A percentile compares a stretch with the other conserved stretches of the same genome.
These are phyloP conservation scores for Psittacula echo DNA, from an alignment of 2,797 vertebrate species.

Conservation along the genomic window DNA sequence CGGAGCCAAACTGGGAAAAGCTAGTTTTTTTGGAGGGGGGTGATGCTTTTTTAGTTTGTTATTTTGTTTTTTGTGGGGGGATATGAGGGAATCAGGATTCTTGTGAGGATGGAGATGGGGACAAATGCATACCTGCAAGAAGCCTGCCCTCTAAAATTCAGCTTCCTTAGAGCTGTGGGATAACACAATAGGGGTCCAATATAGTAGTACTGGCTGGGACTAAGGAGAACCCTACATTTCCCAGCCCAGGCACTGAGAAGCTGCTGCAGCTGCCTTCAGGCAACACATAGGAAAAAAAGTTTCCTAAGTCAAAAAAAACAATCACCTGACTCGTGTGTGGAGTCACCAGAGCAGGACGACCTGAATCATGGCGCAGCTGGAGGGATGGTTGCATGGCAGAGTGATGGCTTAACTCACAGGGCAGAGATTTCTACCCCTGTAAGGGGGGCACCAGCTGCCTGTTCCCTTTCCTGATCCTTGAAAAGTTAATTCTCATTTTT, in stretches of 20 bases:
- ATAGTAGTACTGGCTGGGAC: neutral
- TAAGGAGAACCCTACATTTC: neutral
- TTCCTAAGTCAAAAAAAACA: neutral
- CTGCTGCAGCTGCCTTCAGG: neutral
- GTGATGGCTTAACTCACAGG: neutral
- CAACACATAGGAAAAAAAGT: neutral
- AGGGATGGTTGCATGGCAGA: neutral
- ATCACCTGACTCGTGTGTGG: neutral
- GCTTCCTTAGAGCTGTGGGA: neutral
- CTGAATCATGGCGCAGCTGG: neutral
- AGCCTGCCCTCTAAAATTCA: neutral
- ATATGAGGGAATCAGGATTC: neutral
- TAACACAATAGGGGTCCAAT: neutral
- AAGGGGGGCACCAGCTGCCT: neutral
- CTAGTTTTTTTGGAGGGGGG: fast-evolving
- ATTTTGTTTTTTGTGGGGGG: neutral
- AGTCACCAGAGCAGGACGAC: constrained; percentile 9
- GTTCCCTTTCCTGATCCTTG: neutral
- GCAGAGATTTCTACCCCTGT: neutral
- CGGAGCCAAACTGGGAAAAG: neutral
- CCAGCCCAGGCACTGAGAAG: neutral
- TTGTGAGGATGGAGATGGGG: neutral
- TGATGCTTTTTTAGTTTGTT: fast-evolving
- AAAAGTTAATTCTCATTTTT: neutral
- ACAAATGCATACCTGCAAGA: neutral